Evolutionary conservation across 92 coral and sea anemone genomes (phyloP), one percentile per base, ranked within the genome.

Genomic region (Plumapathes pennacea): DNA sequence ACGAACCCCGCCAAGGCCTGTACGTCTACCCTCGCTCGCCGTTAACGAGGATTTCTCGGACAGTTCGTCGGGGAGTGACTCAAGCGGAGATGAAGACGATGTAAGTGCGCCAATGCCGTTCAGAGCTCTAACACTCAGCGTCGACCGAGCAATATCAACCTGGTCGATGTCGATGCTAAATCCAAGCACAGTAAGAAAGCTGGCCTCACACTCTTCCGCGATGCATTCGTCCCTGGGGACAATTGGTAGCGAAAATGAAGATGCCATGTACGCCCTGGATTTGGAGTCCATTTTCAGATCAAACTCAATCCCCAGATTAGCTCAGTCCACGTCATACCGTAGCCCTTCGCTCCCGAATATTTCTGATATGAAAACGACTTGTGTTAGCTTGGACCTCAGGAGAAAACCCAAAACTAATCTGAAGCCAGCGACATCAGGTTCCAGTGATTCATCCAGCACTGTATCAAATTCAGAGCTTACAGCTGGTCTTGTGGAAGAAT

Each of bases 131-230:
- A 78, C 91, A 2, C 55, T 92, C 9, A 59, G 89, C 25, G 98
- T 71, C 3, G 94, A 88, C 21, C 85, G 84, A 53, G 90, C 94
- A 6, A 80, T 92, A 62, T 83, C 95, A 7, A 88, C 69, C 76
- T 74, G 82, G 59, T 80, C 96, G 2, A 89, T 92, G 96, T 83
- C 90, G 4, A 84, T 90, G 83, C 49, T 92, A 13, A 88, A 92
- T 40, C 98, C 98, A 10, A 83, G 98, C 59, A 89, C 65, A 69
- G 98, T 92, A 25, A 64, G 96, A 6, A 72, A 80, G 54, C 69
- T 88, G 1, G 82, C 88, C 4, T 72, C 61, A 14, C 66, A 71
- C 31, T 39, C 18, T 10, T 38, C 50, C 9, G 6, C 42, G 20
- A 52, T 49, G 20, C 39, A 66, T 17, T 57, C 79, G 3, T 64